Evolutionary conservation across 2,113 vertebrate species (phyloP), one percentile per base, ranked within the genome.

Genomic region (Ploceus nigricollis): DNA sequence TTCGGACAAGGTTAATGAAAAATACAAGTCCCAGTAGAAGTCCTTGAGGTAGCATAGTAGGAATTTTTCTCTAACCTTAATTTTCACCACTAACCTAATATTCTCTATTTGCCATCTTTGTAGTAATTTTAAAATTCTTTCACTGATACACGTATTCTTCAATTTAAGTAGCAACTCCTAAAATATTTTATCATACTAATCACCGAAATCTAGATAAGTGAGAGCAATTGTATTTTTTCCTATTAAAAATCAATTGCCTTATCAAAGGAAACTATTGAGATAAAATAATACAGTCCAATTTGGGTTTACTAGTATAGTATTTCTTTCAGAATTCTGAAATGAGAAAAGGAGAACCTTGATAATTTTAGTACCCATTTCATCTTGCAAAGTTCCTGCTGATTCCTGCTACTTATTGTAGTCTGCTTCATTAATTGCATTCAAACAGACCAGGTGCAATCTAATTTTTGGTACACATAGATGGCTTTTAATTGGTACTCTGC

Each of bases 1-100:
- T 79, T 76, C 22, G 80, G 45, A 15, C 21, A 73, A 90, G n/a
- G 24, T 64, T 88, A 90, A 80, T 92, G 63, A 86, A 92, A 86
- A 90, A 65, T n/a, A 80, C 6, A 65, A 86, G 58, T 72, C 22
- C 17, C 48, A 56, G 2, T 17, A 48, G 40, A 92, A 80, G 1
- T 53, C 37, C 12, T 72, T 61, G 19, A 61, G 7, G 27, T 37
- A 25, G 5, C 30, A 20, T 28, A n/a, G 17, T 7, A 69, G 28
- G 39, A 77, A 7, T 73, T 86, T 72, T 80, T 72, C 23, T 87
- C 39, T 68, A 77, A 71, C 33, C 10, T 47, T 79, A 47, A 47
- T 76, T 85, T 79, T 90, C 2, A n/a, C 16, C 13, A 33, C 35
- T 50, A 71, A 42, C 3, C 3, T 7, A 21, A 64, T 68, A 28